Conservation (phyloP, 2,888 invertebrate species). For the Eilema caniola region DNA sequence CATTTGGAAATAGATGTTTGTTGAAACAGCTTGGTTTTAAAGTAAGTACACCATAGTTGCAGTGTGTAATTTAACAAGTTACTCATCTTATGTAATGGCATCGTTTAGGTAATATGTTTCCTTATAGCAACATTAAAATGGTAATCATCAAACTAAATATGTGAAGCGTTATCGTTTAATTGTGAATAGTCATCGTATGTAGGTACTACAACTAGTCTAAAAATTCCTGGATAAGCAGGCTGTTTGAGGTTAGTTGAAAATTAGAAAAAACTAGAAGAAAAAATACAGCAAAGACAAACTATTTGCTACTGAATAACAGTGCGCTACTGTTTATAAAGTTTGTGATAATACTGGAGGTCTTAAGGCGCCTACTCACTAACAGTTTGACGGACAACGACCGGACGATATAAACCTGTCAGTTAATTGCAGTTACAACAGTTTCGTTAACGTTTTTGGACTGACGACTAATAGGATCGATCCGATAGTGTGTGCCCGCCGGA, state of each 20-base stretch:
- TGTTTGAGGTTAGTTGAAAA: too few species aligned
- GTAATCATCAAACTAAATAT: not conserved
- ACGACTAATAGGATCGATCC: too few species aligned
- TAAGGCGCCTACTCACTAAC: too few species aligned
- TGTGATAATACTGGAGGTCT: too few species aligned
- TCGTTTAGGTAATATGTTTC: too few species aligned
- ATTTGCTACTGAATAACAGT: not conserved
- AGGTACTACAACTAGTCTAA: not conserved
- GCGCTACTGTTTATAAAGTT: not conserved
- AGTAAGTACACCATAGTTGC: slow-evolving; percentile 1
- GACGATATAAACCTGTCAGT: too few species aligned
- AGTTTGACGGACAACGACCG: too few species aligned
- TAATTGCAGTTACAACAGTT: too few species aligned
- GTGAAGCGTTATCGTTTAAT: not conserved
- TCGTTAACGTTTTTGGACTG: too few species aligned
- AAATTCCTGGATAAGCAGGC: not conserved
- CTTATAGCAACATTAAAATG: not conserved
- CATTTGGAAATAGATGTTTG: not conserved
- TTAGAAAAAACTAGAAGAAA: too few species aligned
- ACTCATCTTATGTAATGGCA: slow-evolving; percentile 15
- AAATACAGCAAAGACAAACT: too few species aligned
- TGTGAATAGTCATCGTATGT: not conserved
- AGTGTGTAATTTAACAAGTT: not conserved
- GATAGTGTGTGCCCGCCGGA: too few species aligned
- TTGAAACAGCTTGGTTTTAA: slow-evolving; percentile 15